Base-by-base conservation (phyloP, 2,888 invertebrate genomes). In the Hoplodrina blanda region DNA sequence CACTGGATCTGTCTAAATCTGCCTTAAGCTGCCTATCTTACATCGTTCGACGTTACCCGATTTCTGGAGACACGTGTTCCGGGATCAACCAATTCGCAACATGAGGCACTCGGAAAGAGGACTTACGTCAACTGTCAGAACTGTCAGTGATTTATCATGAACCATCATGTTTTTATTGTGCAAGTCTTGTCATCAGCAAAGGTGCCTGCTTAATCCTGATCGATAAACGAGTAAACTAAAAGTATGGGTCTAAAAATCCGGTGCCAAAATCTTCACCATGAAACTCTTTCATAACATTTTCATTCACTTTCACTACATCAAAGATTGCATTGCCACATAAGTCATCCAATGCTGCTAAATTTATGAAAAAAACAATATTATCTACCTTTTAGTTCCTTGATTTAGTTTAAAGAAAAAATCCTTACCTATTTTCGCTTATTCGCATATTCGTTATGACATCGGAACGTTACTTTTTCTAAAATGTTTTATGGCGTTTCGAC, bases 391-490 rank as follows among this genome's bases (percentile, higher is more conserved):
- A 0, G 19, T 46, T 25, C 17, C 6, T 57, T 30, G 5, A 15
- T 15, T 30, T 56, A 33, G 4, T 56, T 57, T 52, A 0, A 11
- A 61, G 49, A 60, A 41, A 76, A 70, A 74, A 56, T 1, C 7
- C 73, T 81, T 75, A 91, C 92, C 91, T 87, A 84, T 88, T 90
- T 68, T 79, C 81, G 73, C 87, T 85, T 60, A 86, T 69, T 81
- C 87, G 88, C 92, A 92, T 92, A 84, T 81, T 90, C 78, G 76
- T 67, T 71, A 63, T 81, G 83, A 80, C 86, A 83, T 76, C 62
- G 46, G 30, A 66, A 65, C 20, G 30, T 54, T 53, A 25, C n/a
- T 64, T 76, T 76, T 68, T 66, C 54, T 0, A 15, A 0, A 15
- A 0, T 56, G 10, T 52, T 13, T 54, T 53, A 81, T 70, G 69